Evolutionary conservation across 2,797 vertebrate species (phyloP), one percentile per base, ranked within the genome.

Genomic region (Sebastes minor): DNA sequence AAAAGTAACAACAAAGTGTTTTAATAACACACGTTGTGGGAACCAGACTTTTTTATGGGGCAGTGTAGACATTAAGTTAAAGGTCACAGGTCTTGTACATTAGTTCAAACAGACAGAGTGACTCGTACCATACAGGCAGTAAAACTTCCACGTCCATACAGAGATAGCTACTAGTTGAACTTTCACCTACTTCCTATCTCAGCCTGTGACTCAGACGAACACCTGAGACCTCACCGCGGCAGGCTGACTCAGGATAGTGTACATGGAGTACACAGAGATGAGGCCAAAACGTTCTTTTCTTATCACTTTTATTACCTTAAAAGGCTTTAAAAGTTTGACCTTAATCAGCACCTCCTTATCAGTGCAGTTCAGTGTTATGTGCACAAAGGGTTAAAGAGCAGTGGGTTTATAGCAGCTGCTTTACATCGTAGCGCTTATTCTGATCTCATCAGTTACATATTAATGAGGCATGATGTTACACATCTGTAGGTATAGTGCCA

Each of bases 321-420:
- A 80, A 67, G 28, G 30, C 38, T 71, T 63, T 33, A 35, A 78
- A 57, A 60, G 25, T 6, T 14, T 55, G 61, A 76, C 79, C 65
- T 71, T 28, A 73, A 42, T 64, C 80, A 81, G 86, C 38, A 55
- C 13, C 8, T 73, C 84, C 73, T 89, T 89, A 89, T 91, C 91
- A 57, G 14, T 61, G 62, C 55, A 35, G 80, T 62, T 80, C 25
- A 85, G 68, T 74, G 76, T 73, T 38, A 84, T 46, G 20, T 80
- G 33, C 11, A 72, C 61, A 4, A 8, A 7, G 27, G 82, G 73
- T 89, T 49, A 76, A 86, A 85, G 84, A 76, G 73, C 74, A 79
- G 32, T 4, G 12, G 38, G 67, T 81, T 76, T 55, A 78, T 30
- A 46, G 42, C 33, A 22, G 14, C 70, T 12, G n/a, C 42, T 56